Percentiles rank a stretch among this genome's conserved stretches.
Evolutionary conservation across 2,888 invertebrate genomes (phyloP).

Genomic region (Dione vanillae): DNA sequence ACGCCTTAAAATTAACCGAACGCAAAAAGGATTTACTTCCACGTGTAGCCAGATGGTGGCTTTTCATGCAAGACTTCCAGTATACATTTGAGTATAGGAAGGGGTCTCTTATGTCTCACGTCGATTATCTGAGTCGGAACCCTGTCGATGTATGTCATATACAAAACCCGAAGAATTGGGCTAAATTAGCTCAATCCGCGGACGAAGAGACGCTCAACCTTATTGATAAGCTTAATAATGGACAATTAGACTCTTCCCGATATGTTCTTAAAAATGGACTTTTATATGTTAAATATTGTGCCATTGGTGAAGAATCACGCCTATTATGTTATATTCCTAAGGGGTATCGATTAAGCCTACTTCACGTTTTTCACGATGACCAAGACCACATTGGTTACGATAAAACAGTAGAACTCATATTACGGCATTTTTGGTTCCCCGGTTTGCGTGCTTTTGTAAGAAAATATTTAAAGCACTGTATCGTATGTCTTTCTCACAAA

Average conservation of each 20-base stretch:
- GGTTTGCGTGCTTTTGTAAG: not conserved
- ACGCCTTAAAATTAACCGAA: constrained; percentile 51
- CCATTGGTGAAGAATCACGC: constrained; percentile 33
- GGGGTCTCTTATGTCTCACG: constrained; percentile 29
- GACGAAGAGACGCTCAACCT: constrained; percentile 37
- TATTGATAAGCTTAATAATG: not conserved
- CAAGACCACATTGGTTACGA: constrained; percentile 30
- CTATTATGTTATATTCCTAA: constrained; percentile 48
- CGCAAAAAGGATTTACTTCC: constrained; percentile 51
- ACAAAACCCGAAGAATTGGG: constrained; percentile 39
- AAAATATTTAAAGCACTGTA: constrained; percentile 16
- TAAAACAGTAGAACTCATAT: constrained; percentile 11
- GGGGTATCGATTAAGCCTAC: constrained; percentile 35
- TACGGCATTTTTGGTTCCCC: not conserved
- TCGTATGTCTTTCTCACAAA: constrained; percentile 42
- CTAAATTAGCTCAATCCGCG: constrained; percentile 39
- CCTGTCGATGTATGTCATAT: constrained; percentile 24
- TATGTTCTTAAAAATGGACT: not conserved
- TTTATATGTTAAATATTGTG: not conserved
- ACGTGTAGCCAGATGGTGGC: constrained; percentile 23
- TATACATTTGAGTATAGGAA: constrained; percentile 41
- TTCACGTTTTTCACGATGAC: constrained; percentile 48
- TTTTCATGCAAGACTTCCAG: constrained; percentile 42
- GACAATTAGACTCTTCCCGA: not conserved
- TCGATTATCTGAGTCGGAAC: constrained; percentile 40